phyloP scores from a whole-genome alignment of 2,888 invertebrate genomes.

The Stenoptilia bipunctidactyla region DNA sequence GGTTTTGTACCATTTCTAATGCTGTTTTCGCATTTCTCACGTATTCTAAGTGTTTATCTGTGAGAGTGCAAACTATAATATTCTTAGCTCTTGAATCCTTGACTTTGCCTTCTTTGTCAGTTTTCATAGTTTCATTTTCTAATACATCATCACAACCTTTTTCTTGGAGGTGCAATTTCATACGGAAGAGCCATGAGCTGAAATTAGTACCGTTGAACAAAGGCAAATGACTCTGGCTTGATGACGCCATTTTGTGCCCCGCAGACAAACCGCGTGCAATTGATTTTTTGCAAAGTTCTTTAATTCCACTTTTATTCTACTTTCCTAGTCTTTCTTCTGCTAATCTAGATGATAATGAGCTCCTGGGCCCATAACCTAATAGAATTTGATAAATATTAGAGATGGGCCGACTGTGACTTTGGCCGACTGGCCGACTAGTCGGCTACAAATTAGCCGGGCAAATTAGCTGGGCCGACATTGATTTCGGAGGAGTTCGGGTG shows the following conservation, averaged over 20 bases:
- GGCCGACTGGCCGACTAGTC: no score
- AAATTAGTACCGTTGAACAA: slow-evolving; percentile 1
- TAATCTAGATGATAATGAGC: slow-evolving; percentile 2
- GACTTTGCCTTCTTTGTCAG: background rate
- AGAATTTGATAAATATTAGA: no score
- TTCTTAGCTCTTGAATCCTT: slow-evolving; percentile 3
- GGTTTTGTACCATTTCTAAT: slow-evolving; percentile 2
- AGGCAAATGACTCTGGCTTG: background rate
- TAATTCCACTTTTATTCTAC: no score
- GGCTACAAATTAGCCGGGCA: no score
- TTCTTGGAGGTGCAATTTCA: slow-evolving; percentile 1
- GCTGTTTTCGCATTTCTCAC: slow-evolving; percentile 1
- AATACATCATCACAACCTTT: slow-evolving; percentile 2
- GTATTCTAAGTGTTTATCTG: slow-evolving; percentile 4
- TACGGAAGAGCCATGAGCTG: slow-evolving; percentile 1
- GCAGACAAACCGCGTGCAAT: no score
- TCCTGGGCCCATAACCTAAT: slow-evolving; percentile 4
- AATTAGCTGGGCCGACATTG: no score
- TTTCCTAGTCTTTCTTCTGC: background rate
- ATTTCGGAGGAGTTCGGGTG: no score
- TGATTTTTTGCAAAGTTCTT: no score
- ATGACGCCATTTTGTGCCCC: no score
- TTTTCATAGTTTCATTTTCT: no score
- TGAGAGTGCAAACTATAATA: background rate
- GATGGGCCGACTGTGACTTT: no score